Evolutionary conservation across 2,113 vertebrate species (phyloP).

Genomic region (Percopsis transmontana): DNA sequence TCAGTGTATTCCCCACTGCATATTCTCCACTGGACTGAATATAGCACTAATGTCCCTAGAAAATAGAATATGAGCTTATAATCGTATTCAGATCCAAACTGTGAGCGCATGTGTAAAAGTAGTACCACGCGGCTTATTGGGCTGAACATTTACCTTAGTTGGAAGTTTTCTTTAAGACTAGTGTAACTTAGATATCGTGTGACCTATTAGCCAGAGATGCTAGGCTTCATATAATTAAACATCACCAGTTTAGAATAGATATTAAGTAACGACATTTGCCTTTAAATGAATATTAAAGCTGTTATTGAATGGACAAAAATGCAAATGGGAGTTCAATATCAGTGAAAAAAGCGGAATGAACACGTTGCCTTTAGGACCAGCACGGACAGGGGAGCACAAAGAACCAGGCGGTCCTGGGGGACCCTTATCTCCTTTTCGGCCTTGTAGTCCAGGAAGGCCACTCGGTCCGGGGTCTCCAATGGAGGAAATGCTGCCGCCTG

Average conservation of each 20-base stretch:
- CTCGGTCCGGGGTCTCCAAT: constrained; percentile 50
- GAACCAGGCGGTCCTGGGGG: constrained; percentile 41
- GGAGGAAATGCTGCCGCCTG: background rate
- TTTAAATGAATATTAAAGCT: too few species aligned
- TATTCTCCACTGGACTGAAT: background rate
- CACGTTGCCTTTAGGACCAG: constrained; percentile 52
- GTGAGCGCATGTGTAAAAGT: too few species aligned
- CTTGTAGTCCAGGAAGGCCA: constrained; percentile 47
- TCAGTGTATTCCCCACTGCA: background rate
- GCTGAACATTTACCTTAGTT: too few species aligned
- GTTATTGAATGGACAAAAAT: too few species aligned
- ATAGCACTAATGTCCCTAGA: background rate
- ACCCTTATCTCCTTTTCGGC: constrained; percentile 47
- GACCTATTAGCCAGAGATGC: too few species aligned
- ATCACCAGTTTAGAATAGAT: too few species aligned
- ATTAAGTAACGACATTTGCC: too few species aligned
- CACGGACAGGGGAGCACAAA: background rate
- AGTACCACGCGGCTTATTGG: too few species aligned
- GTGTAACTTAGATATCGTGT: too few species aligned
- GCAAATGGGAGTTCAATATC: too few species aligned
- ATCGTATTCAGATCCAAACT: background rate
- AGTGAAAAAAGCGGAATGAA: background rate
- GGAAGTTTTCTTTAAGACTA: too few species aligned
- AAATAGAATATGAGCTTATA: background rate
- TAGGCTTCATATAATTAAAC: too few species aligned